Percentiles rank a stretch among this genome's conserved stretches.
phyloP scores from a whole-genome alignment of 2,888 invertebrate genomes.

The Catocala fraxini region DNA sequence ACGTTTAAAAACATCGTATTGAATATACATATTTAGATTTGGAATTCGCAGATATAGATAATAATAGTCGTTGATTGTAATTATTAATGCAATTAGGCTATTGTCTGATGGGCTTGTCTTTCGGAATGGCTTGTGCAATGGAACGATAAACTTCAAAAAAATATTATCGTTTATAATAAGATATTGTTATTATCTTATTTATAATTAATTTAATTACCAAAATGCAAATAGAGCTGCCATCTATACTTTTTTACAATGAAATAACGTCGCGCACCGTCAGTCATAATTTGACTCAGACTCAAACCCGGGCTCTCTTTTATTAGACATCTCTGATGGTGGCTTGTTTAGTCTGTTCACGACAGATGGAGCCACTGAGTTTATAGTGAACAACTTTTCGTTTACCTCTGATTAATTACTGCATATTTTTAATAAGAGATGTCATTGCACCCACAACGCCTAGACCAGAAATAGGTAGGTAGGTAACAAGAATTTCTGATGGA shows the following conservation, averaged over 20 bases:
- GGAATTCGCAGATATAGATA: too few species aligned
- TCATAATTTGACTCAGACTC: slow-evolving; percentile 23
- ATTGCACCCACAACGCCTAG: neutral
- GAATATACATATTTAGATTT: too few species aligned
- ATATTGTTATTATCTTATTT: too few species aligned
- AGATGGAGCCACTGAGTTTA: slow-evolving; percentile 31
- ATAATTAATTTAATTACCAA: neutral
- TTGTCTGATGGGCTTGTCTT: too few species aligned
- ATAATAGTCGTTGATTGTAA: too few species aligned
- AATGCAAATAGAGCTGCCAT: slow-evolving; percentile 30
- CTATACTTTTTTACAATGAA: slow-evolving; percentile 19
- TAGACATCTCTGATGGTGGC: slow-evolving; percentile 5
- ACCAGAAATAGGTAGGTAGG: neutral
- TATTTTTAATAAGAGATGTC: slow-evolving; percentile 39
- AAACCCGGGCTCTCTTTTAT: slow-evolving; percentile 6
- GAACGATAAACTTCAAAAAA: too few species aligned
- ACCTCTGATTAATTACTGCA: slow-evolving; percentile 6
- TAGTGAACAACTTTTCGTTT: neutral
- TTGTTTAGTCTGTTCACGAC: slow-evolving; percentile 23
- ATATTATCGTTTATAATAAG: too few species aligned
- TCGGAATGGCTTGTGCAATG: too few species aligned
- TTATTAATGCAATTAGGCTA: too few species aligned
- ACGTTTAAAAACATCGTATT: too few species aligned
- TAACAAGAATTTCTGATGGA: neutral
- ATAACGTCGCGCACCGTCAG: slow-evolving; percentile 6